phyloP scores from a whole-genome alignment of 2,888 invertebrate species.

The Xestia rhomboidea region DNA sequence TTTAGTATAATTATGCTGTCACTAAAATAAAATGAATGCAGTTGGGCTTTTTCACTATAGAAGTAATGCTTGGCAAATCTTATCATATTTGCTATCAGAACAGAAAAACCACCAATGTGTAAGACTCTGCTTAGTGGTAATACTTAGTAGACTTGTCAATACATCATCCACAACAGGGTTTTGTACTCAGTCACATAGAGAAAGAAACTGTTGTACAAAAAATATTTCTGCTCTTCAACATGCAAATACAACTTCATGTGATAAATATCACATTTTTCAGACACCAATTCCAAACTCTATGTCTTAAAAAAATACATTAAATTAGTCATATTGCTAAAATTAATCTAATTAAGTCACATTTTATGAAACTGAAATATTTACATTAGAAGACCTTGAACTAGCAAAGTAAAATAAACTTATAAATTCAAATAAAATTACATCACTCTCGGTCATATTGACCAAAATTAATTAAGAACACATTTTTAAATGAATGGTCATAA shows the following conservation, averaged over 20 bases:
- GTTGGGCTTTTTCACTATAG: not conserved
- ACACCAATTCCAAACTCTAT: conserved; percentile 36
- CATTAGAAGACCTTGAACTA: conserved; percentile 57
- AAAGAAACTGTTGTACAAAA: conserved; percentile 29
- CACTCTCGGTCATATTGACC: conserved; percentile 39
- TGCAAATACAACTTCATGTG: conserved; percentile 37
- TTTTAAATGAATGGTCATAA: conserved; percentile 41
- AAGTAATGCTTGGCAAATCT: not conserved
- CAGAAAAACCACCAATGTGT: conserved; percentile 23
- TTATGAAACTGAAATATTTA: conserved; percentile 68
- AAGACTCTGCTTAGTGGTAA: not conserved
- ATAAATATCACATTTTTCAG: conserved; percentile 46
- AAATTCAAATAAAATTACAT: conserved; percentile 56
- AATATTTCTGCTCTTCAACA: conserved; percentile 19
- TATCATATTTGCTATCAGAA: not conserved
- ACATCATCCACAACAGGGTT: conserved; percentile 11
- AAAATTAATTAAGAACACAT: conserved; percentile 51
- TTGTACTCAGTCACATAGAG: conserved; percentile 35
- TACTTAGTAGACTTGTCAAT: conserved; percentile 7
- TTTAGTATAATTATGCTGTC: not conserved
- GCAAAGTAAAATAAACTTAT: conserved; percentile 36
- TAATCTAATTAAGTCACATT: conserved; percentile 66
- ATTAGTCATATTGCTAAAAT: conserved; percentile 56
- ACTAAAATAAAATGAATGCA: not conserved
- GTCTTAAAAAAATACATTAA: conserved; percentile 51